These are phyloP conservation scores for Caerostris darwini DNA, from an alignment of 1,140 invertebrate genomes.

Conservation along the genomic window DNA sequence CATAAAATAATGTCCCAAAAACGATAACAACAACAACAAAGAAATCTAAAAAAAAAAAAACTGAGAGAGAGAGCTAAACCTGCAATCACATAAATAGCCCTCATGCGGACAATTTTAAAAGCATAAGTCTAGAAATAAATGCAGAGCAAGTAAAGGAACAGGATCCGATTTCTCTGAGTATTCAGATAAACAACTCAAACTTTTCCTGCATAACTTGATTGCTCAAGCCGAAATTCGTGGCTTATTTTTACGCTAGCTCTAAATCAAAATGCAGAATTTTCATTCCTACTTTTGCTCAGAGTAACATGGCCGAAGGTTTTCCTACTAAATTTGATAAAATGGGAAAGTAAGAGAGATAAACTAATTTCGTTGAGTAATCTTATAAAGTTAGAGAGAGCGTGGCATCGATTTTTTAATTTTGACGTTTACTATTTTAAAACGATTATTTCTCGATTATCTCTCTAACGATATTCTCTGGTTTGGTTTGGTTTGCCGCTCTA, in stretches of 20 bases:
- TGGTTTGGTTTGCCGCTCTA: too few relatives aligned
- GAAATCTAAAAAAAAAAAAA: background rate
- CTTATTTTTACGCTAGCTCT: constrained; percentile 12
- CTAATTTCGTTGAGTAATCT: constrained; percentile 62
- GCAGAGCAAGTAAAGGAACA: constrained; percentile 13
- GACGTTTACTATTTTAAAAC: too few relatives aligned
- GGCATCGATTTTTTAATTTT: too few relatives aligned
- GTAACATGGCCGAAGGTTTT: background rate
- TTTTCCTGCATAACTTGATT: constrained; percentile 43
- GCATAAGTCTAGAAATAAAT: constrained; percentile 23
- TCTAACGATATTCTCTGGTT: too few relatives aligned
- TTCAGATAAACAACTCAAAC: constrained; percentile 28
- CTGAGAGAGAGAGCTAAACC: background rate
- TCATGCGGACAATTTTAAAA: constrained; percentile 41
- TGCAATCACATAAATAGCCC: constrained; percentile 35
- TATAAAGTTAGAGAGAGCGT: constrained; percentile 42
- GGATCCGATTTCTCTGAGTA: constrained; percentile 31
- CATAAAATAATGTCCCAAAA: too few relatives aligned
- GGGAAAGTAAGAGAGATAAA: constrained; percentile 11
- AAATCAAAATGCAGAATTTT: constrained; percentile 58
- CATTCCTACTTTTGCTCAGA: background rate
- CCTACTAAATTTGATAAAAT: constrained; percentile 50
- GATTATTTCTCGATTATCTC: too few relatives aligned
- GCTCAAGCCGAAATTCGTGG: background rate
- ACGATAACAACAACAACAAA: too few relatives aligned